A percentile compares a stretch with the other conserved stretches of the same genome.
phyloP scores from a whole-genome alignment of 2,797 vertebrate genomes.

The Labeo calbasu region DNA sequence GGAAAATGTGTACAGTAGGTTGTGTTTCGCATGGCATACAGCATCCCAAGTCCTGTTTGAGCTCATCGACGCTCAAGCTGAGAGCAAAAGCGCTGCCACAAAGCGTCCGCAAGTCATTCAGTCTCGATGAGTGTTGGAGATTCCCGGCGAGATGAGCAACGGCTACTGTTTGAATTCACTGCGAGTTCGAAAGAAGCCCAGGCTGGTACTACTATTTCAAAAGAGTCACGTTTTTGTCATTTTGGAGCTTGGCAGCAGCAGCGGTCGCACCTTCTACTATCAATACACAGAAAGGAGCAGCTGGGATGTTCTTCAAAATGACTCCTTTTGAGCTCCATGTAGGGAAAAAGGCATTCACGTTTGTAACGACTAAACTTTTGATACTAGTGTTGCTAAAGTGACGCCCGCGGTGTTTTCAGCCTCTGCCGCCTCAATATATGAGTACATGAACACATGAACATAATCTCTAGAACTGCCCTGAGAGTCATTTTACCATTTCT shows the following conservation, averaged over 20 bases:
- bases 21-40: conserved; percentile 22
- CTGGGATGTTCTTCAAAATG: background rate
- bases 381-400: background rate
- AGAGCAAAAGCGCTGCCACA: background rate
- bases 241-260: background rate
- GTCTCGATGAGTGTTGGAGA: background rate
- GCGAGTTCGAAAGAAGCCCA: background rate
- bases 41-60: conserved; percentile 18
- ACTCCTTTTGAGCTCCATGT: background rate
- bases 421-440: too few relatives aligned
- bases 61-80: background rate
- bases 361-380: background rate
- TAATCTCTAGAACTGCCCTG: too few relatives aligned
- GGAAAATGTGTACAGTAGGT: conserved; percentile 41
- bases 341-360: background rate
- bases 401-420: too few relatives aligned
- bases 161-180: background rate
- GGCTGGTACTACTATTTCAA: background rate
- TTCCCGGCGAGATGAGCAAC: background rate
- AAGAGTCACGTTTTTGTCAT: background rate
- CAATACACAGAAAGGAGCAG: too few relatives aligned
- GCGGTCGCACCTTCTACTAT: background rate
- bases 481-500: too few relatives aligned
- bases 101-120: background rate
- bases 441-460: too few relatives aligned